Evolutionary conservation across 2,113 vertebrate genomes (phyloP).

Genomic region (Oplegnathus fasciatus): DNA sequence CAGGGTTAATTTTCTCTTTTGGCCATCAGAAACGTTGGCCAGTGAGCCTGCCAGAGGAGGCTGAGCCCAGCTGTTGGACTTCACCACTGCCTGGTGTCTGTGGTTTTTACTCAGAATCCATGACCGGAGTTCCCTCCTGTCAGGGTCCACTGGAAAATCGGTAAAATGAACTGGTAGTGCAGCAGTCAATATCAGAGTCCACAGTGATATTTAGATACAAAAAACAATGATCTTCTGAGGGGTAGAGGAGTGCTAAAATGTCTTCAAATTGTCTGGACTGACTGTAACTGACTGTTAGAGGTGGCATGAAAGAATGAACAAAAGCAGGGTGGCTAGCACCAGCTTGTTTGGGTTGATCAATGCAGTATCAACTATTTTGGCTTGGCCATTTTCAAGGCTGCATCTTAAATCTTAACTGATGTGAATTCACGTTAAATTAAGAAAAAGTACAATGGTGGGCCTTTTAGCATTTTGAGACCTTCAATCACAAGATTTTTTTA

Average conservation of each 20-base stretch:
- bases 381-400: neutral
- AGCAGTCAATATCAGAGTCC: neutral
- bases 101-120: neutral
- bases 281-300: neutral
- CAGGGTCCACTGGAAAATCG: slow-evolving; percentile 7
- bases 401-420: no score
- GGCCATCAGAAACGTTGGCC: slow-evolving; percentile 2
- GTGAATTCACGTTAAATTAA: neutral
- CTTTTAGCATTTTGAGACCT: neutral
- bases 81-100: slow-evolving; percentile 7
- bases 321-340: neutral
- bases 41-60: slow-evolving; percentile 3
- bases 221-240: neutral
- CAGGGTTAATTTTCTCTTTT: slow-evolving; percentile 24
- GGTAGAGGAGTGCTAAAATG: neutral
- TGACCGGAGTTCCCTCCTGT: neutral
- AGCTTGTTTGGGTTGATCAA: neutral
- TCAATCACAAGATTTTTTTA: no score
- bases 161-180: neutral
- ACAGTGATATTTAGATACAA: neutral
- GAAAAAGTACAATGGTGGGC: neutral
- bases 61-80: slow-evolving; percentile 36
- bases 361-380: neutral
- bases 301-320: neutral
- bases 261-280: neutral